These are phyloP conservation scores for Mylabris phalerata DNA, from an alignment of 1,140 invertebrate species.

Conservation along the genomic window DNA sequence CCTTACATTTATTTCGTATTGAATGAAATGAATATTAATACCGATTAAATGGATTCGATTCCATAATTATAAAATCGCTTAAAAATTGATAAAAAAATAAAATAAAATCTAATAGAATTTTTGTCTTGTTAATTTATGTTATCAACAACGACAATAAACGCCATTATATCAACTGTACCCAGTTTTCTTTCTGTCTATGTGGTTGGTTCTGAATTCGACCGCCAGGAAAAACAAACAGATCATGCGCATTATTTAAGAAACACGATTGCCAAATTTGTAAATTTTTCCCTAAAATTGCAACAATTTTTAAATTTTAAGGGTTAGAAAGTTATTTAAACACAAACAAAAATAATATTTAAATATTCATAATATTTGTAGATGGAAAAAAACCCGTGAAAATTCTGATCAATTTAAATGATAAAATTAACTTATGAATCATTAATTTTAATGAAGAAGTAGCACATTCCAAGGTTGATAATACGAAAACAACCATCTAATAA, in stretches of 20 bases:
- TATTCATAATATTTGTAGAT: too few relatives aligned
- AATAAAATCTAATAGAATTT: neutral
- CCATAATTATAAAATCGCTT: neutral
- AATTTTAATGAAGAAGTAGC: too few relatives aligned
- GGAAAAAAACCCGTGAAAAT: too few relatives aligned
- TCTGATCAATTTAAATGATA: too few relatives aligned
- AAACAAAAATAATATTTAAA: too few relatives aligned
- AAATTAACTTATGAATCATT: too few relatives aligned
- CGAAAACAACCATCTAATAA: too few relatives aligned
- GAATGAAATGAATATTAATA: too few relatives aligned
- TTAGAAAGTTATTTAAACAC: neutral
- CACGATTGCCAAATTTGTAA: neutral
- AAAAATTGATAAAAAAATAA: neutral
- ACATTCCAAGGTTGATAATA: too few relatives aligned
- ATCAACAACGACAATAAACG: slow-evolving; percentile 33
- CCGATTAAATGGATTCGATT: too few relatives aligned
- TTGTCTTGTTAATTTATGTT: slow-evolving; percentile 1
- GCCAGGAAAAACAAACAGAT: slow-evolving; percentile 23
- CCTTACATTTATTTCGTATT: too few relatives aligned
- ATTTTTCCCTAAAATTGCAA: neutral
- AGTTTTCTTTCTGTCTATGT: neutral
- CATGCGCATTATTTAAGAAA: slow-evolving; percentile 2
- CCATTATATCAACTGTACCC: slow-evolving; percentile 41
- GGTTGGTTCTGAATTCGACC: slow-evolving; percentile 30
- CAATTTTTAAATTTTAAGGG: neutral